Percentiles rank a stretch among this genome's conserved stretches.
Evolutionary conservation across 2,888 invertebrate species (phyloP).

Genomic region (Ormyrus pomaceus): DNA sequence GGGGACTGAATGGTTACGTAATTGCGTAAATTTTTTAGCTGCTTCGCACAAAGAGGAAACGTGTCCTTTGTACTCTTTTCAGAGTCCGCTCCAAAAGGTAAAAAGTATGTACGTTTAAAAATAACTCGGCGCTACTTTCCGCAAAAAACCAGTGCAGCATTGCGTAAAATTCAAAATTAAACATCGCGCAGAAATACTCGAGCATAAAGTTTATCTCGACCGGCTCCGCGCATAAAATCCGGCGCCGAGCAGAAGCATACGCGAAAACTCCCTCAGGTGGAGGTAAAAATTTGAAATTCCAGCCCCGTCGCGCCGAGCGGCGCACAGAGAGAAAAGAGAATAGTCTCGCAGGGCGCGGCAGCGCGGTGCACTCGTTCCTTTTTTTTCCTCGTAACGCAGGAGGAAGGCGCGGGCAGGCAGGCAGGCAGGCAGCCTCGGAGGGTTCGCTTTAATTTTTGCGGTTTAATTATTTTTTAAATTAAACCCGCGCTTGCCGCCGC

Average conservation of each 20-base stretch:
- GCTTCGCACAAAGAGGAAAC: no score
- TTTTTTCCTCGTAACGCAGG: background rate
- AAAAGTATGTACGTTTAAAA: no score
- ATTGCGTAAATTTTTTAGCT: no score
- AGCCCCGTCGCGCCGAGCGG: background rate
- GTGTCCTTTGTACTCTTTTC: no score
- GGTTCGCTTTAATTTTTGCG: slow-evolving; percentile 69
- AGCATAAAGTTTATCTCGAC: no score
- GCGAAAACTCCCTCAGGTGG: background rate
- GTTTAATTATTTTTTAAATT: slow-evolving; percentile 74
- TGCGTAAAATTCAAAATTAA: no score
- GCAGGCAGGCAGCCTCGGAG: background rate
- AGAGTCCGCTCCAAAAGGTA: no score
- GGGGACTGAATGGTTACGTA: no score
- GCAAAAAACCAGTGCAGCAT: no score
- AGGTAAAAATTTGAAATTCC: slow-evolving; percentile 30
- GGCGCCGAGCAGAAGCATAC: background rate
- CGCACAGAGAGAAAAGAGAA: slow-evolving; percentile 1
- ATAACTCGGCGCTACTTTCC: no score
- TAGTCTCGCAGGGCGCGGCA: background rate
- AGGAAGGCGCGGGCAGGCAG: background rate
- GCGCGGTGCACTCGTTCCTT: background rate
- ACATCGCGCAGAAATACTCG: no score
- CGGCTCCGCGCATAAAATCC: no score
- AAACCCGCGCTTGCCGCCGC: slow-evolving; percentile 60